phyloP scores from a whole-genome alignment of 2,888 invertebrate species.

The Vesta saturnalis region DNA sequence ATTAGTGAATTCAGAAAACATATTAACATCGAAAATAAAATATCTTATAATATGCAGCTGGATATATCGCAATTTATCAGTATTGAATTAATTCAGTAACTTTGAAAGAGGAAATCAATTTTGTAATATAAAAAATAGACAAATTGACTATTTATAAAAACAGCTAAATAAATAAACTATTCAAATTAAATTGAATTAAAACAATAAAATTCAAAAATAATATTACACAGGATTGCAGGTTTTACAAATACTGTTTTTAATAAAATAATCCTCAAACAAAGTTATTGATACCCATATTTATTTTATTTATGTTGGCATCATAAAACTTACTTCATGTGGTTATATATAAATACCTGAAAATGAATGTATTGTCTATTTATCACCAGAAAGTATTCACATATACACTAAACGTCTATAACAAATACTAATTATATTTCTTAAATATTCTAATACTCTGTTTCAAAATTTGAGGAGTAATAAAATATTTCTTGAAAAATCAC shows the following conservation, averaged over 20 bases:
- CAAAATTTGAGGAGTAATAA: no score
- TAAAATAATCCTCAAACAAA: constrained; percentile 37
- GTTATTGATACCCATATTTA: constrained; percentile 31
- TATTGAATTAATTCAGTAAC: constrained; percentile 32
- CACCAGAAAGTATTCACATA: constrained; percentile 20
- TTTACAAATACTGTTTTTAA: constrained; percentile 15
- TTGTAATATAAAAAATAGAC: constrained; percentile 28
- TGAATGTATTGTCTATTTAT: neutral
- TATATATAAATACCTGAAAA: constrained; percentile 13
- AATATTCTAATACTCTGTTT: neutral
- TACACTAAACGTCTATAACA: no score
- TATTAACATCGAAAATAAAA: constrained; percentile 20
- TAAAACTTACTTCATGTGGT: neutral
- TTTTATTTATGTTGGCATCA: neutral
- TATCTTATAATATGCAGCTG: constrained; percentile 31
- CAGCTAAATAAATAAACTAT: constrained; percentile 28
- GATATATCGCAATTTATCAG: constrained; percentile 27
- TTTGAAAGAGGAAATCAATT: constrained; percentile 37
- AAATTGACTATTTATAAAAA: constrained; percentile 24
- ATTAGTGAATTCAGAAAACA: neutral
- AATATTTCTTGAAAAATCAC: neutral
- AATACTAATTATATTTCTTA: no score
- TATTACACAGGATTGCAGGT: constrained; percentile 18
- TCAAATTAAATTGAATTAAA: constrained; percentile 26
- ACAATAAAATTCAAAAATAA: constrained; percentile 11